Conservation (phyloP, 2,113 vertebrate species). For the Sinocyclocheilus grahami region DNA sequence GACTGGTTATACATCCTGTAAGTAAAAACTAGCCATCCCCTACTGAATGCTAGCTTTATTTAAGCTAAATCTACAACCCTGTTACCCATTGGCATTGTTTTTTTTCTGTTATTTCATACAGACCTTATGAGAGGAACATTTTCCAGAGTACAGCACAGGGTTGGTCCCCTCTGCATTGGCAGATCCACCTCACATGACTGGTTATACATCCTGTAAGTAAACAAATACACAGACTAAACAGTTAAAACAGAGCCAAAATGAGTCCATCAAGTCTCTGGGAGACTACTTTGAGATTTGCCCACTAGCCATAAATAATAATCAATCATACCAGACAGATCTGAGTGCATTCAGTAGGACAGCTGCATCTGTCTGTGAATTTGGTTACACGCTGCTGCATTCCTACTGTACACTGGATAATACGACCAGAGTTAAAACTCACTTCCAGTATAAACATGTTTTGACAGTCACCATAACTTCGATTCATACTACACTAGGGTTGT, state of each 20-base stretch:
- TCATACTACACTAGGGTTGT: not conserved
- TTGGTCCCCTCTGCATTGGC: slow-evolving; percentile 71
- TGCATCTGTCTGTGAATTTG: not conserved
- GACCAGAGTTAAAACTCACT: not conserved
- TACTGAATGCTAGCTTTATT: too few relatives aligned
- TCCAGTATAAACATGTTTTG: slow-evolving; percentile 11
- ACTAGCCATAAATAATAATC: not conserved
- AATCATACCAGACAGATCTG: slow-evolving; percentile 7
- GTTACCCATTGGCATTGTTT: not conserved
- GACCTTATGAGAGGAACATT: slow-evolving; percentile 79
- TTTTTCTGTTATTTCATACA: slow-evolving; percentile 38
- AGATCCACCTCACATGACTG: slow-evolving; percentile 76
- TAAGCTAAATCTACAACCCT: not conserved
- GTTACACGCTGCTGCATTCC: slow-evolving; percentile 1
- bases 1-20: slow-evolving; percentile 78
- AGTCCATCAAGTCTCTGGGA: not conserved
- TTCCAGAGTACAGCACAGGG: slow-evolving; percentile 76
- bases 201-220: slow-evolving; percentile 74
- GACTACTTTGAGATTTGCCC: not conserved
- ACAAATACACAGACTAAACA: slow-evolving; percentile 18
- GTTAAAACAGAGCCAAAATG: not conserved
- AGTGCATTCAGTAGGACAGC: not conserved
- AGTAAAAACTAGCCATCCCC: slow-evolving; percentile 29
- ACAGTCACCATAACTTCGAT: not conserved
- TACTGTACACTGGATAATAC: not conserved